Percentiles rank a stretch among this genome's conserved stretches.
Conservation (phyloP, 2,888 invertebrate species). For the Campoletis raptor region DNA sequence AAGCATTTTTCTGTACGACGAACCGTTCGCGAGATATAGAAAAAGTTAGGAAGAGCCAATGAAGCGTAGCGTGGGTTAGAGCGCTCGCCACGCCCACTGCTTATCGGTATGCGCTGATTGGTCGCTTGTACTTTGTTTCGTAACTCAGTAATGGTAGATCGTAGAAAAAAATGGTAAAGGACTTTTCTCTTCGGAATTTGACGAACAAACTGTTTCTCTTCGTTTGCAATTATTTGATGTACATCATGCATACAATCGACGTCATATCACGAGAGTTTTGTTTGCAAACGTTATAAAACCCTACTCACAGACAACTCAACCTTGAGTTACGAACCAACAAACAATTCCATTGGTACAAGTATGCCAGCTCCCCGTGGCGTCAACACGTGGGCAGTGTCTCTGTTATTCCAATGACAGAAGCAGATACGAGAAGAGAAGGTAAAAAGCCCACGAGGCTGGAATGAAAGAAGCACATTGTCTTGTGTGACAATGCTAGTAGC, state of each 20-base stretch:
- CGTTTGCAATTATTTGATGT: not conserved
- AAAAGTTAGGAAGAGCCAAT: not conserved
- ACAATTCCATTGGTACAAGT: not conserved
- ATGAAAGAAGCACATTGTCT: constrained; percentile 40
- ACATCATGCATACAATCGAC: not conserved
- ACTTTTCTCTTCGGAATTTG: not conserved
- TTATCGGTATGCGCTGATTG: not conserved
- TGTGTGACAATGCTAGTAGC: constrained; percentile 41
- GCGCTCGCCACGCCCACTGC: constrained; percentile 2
- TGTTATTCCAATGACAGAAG: constrained; percentile 23
- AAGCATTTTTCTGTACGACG: not conserved
- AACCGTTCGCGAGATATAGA: not conserved
- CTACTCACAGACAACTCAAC: not conserved
- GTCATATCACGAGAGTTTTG: constrained; percentile 1
- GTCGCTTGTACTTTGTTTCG: not conserved
- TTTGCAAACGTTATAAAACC: not conserved
- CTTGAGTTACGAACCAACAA: constrained; percentile 7
- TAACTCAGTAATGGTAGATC: not conserved
- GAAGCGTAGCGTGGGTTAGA: not conserved
- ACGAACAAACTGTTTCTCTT: not conserved
- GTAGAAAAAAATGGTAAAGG: not conserved
- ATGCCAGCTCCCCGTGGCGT: not conserved
- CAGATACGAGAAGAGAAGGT: constrained; percentile 14
- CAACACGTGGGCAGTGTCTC: constrained; percentile 14
- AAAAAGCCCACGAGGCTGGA: constrained; percentile 31